Evolutionary conservation across 1,140 invertebrate genomes (phyloP).

Genomic region (Plodia interpunctella): DNA sequence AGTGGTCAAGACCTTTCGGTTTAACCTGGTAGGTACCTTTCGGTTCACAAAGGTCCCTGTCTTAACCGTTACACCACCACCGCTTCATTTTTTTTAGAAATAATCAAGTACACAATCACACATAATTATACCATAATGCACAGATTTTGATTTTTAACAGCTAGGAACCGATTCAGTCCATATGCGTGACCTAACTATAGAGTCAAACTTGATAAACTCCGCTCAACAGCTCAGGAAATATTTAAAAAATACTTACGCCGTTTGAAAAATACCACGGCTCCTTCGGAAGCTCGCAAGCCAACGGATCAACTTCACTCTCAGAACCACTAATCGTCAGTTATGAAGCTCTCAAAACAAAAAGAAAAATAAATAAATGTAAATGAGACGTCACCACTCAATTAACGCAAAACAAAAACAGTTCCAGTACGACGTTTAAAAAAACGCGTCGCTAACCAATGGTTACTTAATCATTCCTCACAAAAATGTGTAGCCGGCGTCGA

Average conservation of each 20-base stretch:
- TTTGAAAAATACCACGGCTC: conserved; percentile 27
- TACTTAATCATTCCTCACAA: conserved; percentile 60
- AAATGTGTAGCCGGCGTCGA: conserved; percentile 21
- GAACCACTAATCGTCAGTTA: conserved; percentile 23
- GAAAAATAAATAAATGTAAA: conserved; percentile 2
- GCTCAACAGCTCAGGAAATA: too few species aligned
- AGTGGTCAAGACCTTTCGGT: too few species aligned
- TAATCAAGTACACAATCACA: too few species aligned
- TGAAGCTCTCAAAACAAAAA: conserved; percentile 9
- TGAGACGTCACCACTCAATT: conserved; percentile 24
- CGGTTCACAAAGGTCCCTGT: too few species aligned
- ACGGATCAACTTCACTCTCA: conserved; percentile 19
- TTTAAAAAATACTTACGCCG: conserved; percentile 39
- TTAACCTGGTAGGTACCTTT: too few species aligned
- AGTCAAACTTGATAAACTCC: too few species aligned
- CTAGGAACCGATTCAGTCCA: too few species aligned
- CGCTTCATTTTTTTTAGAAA: too few species aligned
- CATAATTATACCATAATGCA: too few species aligned
- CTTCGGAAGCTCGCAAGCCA: conserved; percentile 18
- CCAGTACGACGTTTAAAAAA: neutral
- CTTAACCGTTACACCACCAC: too few species aligned
- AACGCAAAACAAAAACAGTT: neutral
- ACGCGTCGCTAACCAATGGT: conserved; percentile 29
- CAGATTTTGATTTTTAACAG: too few species aligned
- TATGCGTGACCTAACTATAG: too few species aligned